A percentile compares a stretch with the other conserved stretches of the same genome.
These are phyloP conservation scores for Catharus fuscescens DNA, from an alignment of 2,113 vertebrate species.

Conservation along the genomic window DNA sequence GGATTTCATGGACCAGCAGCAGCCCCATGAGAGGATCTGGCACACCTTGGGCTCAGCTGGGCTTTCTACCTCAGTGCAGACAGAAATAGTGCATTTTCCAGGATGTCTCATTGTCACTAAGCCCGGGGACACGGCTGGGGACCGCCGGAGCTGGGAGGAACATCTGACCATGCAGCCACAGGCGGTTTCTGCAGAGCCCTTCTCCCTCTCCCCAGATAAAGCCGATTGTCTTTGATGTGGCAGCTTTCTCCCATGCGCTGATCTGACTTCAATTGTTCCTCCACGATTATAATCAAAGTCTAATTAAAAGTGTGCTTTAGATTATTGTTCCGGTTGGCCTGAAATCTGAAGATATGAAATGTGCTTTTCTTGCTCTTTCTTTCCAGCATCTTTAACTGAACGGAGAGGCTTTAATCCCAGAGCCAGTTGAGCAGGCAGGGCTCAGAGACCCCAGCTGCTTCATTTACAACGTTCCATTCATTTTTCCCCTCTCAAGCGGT, in stretches of 20 bases:
- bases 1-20: not conserved
- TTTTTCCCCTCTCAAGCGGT: not conserved
- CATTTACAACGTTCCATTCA: not conserved
- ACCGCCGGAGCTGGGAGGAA: not conserved
- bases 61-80: not conserved
- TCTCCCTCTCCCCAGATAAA: not conserved
- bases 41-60: not conserved
- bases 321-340: not conserved
- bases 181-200: not conserved
- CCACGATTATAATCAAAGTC: not conserved
- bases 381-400: not conserved
- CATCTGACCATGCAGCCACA: rapidly evolving
- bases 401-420: not conserved
- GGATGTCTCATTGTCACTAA: rapidly evolving
- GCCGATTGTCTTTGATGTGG: not conserved
- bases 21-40: not conserved
- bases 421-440: not conserved
- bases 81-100: not conserved
- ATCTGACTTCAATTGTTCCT: slow-evolving; percentile 42
- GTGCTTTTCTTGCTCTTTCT: not conserved
- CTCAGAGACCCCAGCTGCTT: not conserved
- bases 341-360: slow-evolving; percentile 28
- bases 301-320: slow-evolving; percentile 50
- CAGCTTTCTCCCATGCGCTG: not conserved
- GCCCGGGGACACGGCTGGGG: not conserved